Conservation (phyloP, 2,888 invertebrate genomes). For the Himalopsyche tibetana region DNA sequence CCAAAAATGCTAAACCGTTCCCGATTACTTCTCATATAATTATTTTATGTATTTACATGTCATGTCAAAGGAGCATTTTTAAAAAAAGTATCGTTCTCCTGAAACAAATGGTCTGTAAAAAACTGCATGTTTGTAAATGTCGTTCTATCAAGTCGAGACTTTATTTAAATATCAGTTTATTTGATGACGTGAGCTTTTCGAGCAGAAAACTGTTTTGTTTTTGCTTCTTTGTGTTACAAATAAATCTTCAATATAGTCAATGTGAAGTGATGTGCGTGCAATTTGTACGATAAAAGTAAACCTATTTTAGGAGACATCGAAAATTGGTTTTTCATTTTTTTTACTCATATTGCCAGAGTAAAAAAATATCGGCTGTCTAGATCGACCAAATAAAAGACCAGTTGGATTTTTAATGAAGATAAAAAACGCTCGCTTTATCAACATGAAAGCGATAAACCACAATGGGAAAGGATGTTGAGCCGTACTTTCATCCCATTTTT, state of each 20-base stretch:
- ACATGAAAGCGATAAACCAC: too few species aligned
- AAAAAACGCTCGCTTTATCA: too few species aligned
- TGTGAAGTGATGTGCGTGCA: conserved; percentile 25
- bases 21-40: too few species aligned
- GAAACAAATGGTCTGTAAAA: too few species aligned
- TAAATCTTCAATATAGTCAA: conserved; percentile 6
- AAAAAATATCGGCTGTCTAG: background rate
- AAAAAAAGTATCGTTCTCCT: too few species aligned
- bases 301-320: background rate
- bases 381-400: background rate
- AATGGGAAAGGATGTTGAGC: too few species aligned
- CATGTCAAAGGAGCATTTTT: too few species aligned
- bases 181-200: background rate
- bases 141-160: too few species aligned
- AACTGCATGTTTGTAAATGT: too few species aligned
- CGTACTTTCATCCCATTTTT: too few species aligned
- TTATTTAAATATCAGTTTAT: background rate
- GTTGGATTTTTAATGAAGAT: background rate
- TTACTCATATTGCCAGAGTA: background rate
- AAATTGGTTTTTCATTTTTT: conserved; percentile 3
- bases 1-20: too few species aligned
- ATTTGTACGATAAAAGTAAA: conserved; percentile 12
- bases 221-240: background rate
- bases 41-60: too few species aligned
- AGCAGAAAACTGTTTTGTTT: conserved; percentile 2